These are phyloP conservation scores for Hyperopisus bebe DNA, from an alignment of 2,113 vertebrate genomes.

Conservation along the genomic window DNA sequence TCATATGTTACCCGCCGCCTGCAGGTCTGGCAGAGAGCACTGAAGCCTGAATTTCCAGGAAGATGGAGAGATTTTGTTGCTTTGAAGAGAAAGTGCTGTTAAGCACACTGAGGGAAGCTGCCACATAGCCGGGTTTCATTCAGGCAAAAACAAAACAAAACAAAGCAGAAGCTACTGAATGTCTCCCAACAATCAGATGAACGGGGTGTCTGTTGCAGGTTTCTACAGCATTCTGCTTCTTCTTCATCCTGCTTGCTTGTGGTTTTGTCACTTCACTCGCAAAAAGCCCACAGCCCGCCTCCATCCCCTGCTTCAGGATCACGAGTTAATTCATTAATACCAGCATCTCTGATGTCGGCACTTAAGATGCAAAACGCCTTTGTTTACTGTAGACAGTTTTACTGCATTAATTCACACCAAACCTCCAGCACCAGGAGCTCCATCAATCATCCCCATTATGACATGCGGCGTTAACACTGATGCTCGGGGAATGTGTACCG, in stretches of 20 bases:
- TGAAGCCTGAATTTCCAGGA: constrained; percentile 54
- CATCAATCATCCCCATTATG: neutral
- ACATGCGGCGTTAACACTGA: neutral
- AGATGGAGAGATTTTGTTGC: constrained; percentile 53
- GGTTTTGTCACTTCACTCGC: neutral
- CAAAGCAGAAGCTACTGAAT: constrained; percentile 17
- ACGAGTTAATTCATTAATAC: neutral
- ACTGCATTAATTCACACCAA: neutral
- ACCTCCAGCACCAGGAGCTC: neutral
- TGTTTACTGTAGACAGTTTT: neutral
- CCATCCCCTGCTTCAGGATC: neutral
- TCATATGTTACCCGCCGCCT: constrained; percentile 56
- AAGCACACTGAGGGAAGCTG: constrained; percentile 46
- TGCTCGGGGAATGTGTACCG: neutral
- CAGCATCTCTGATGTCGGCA: neutral
- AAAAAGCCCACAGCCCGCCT: neutral
- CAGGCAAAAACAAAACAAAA: constrained; percentile 22
- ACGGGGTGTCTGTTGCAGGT: neutral
- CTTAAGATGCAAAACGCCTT: neutral
- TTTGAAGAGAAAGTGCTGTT: constrained; percentile 30
- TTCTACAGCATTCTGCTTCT: neutral
- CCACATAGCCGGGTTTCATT: constrained; percentile 33
- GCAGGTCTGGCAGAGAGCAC: constrained; percentile 50
- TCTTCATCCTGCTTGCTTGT: neutral
- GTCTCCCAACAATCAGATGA: constrained; percentile 1